A percentile compares a stretch with the other conserved stretches of the same genome.
phyloP scores from a whole-genome alignment of 2,797 vertebrate species.

The Pipistrellus nathusii region DNA sequence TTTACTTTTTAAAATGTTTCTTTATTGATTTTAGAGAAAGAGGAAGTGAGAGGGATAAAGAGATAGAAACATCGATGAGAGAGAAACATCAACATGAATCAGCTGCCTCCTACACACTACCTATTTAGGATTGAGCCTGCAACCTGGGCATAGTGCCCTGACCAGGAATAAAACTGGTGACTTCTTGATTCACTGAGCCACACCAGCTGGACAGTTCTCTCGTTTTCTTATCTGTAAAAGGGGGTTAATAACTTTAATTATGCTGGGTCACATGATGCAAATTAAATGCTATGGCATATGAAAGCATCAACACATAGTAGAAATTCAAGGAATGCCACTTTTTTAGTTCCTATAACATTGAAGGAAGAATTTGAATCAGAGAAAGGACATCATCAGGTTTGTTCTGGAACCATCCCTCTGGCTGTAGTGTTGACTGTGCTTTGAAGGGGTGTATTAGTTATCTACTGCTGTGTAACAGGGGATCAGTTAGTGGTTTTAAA shows the following conservation, averaged over 20 bases:
- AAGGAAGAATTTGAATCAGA: neutral
- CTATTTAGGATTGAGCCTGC: too few relatives aligned
- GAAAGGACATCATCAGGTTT: neutral
- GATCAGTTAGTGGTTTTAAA: neutral
- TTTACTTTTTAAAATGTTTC: neutral
- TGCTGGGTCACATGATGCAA: neutral
- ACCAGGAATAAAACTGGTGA: too few relatives aligned
- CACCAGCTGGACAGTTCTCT: neutral
- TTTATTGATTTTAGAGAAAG: too few relatives aligned
- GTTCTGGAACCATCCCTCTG: neutral
- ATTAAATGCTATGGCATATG: neutral
- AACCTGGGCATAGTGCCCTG: too few relatives aligned
- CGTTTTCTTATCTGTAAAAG: constrained; percentile 1
- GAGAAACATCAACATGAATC: too few relatives aligned
- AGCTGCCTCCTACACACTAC: too few relatives aligned
- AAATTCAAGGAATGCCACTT: neutral
- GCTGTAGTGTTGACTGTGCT: accelerated
- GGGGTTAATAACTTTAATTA: neutral
- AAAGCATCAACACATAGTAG: neutral
- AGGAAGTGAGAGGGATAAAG: too few relatives aligned
- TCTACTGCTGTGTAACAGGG: neutral
- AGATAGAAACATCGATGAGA: too few relatives aligned
- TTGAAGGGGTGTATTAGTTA: neutral
- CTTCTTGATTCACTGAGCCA: too few relatives aligned
- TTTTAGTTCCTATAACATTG: neutral